These are phyloP conservation scores for Oryzaephilus surinamensis DNA, from an alignment of 1,140 invertebrate genomes.

Conservation along the genomic window DNA sequence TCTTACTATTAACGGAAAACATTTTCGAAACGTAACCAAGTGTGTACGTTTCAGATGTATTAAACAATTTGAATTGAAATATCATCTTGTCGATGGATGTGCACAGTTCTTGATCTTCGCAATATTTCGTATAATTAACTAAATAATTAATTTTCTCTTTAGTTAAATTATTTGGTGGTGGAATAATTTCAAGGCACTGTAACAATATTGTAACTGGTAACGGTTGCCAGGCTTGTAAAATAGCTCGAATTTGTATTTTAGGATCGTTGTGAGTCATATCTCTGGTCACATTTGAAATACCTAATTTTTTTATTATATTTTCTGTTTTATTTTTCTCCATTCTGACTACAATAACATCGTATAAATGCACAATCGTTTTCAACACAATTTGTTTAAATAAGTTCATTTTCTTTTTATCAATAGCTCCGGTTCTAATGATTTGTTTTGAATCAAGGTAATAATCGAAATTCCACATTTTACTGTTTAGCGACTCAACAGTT, in stretches of 20 bases:
- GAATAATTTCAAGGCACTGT: constrained; percentile 71
- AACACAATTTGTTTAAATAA: constrained; percentile 93
- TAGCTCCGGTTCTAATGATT: constrained; percentile 79
- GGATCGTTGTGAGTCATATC: constrained; percentile 72
- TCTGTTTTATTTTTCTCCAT: constrained; percentile 75
- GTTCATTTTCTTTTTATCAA: constrained; percentile 90
- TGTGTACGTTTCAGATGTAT: constrained; percentile 44
- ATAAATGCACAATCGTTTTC: constrained; percentile 88
- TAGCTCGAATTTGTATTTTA: constrained; percentile 65
- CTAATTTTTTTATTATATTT: constrained; percentile 72
- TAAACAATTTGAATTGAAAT: constrained; percentile 51
- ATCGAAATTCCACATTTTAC: constrained; percentile 89
- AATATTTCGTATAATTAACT: constrained; percentile 32
- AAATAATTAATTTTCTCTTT: constrained; percentile 57
- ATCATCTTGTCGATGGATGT: constrained; percentile 21
- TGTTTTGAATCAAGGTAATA: constrained; percentile 86
- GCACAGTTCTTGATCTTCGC: constrained; percentile 21
- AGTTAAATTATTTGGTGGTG: constrained; percentile 67
- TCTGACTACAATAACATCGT: constrained; percentile 67
- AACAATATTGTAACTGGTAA: constrained; percentile 68
- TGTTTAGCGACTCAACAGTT: constrained; percentile 48
- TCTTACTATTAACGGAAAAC: constrained; percentile 67
- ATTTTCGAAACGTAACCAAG: constrained; percentile 95
- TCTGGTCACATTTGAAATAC: constrained; percentile 63
- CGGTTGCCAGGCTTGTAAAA: constrained; percentile 84